Evolutionary conservation across 2,888 invertebrate genomes (phyloP).

Genomic region (Xanthorhoe spadicearia): DNA sequence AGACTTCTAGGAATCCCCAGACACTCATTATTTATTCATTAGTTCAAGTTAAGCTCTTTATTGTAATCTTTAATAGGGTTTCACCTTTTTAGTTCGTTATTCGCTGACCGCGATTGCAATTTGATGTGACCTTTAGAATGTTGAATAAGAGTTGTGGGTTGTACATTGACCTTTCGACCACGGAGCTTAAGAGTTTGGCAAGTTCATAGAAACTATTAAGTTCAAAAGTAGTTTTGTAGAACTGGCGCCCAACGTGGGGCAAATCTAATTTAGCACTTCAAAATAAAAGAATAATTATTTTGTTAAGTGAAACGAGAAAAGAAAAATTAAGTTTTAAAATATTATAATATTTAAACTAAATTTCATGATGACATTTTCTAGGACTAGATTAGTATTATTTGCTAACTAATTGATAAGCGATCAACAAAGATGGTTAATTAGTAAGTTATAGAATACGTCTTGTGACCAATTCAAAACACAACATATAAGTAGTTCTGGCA

Average conservation of each 20-base stretch:
- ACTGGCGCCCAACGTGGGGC: background rate
- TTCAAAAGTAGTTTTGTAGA: background rate
- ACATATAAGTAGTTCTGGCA: background rate
- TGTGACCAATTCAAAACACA: background rate
- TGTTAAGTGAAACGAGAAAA: too few relatives aligned
- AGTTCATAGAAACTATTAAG: background rate
- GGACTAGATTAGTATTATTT: too few relatives aligned
- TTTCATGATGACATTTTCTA: too few relatives aligned
- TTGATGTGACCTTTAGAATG: constrained; percentile 4
- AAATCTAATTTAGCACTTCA: background rate
- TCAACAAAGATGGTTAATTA: too few relatives aligned
- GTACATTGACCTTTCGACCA: background rate
- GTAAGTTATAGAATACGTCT: background rate
- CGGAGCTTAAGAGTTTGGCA: background rate
- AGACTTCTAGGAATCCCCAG: constrained; percentile 1
- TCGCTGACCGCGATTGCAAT: constrained; percentile 10
- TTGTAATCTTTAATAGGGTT: constrained; percentile 7
- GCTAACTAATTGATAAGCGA: too few relatives aligned
- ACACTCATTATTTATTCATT: constrained; percentile 13
- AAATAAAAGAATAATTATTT: too few relatives aligned
- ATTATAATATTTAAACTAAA: too few relatives aligned
- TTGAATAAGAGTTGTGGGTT: background rate
- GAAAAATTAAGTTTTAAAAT: too few relatives aligned
- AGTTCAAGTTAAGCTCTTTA: constrained; percentile 15
- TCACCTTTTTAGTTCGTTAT: constrained; percentile 12